A percentile compares a stretch with the other conserved stretches of the same genome.
Conservation (phyloP, 1,140 invertebrate species). For the Akabosia matsudoensis region DNA sequence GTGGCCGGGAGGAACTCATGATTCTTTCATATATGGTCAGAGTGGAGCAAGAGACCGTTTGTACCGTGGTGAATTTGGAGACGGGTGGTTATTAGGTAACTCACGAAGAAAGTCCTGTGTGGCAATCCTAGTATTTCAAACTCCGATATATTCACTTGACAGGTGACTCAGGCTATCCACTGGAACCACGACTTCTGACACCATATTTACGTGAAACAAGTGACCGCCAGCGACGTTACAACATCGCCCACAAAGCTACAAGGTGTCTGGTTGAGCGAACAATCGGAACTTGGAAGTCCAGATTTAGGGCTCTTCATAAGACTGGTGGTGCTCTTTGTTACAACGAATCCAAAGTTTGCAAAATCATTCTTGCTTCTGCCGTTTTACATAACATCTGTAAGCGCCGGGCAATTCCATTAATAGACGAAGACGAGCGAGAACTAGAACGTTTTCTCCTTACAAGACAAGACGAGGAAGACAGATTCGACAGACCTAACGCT, state of each 20-base stretch:
- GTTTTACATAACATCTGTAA: slow-evolving; percentile 10
- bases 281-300: slow-evolving; percentile 6
- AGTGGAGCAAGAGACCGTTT: slow-evolving; percentile 36
- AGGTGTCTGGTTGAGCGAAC: background rate
- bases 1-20: slow-evolving; percentile 51
- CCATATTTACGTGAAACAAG: background rate
- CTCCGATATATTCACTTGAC: background rate
- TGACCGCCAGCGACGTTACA: background rate
- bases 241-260: background rate
- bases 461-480: no score
- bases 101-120: background rate
- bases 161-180: slow-evolving; percentile 13
- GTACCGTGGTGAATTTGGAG: slow-evolving; percentile 33
- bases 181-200: background rate
- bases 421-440: slow-evolving; percentile 3
- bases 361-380: background rate
- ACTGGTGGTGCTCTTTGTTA: background rate
- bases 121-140: background rate
- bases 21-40: slow-evolving; percentile 49
- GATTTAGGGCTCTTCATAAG: background rate
- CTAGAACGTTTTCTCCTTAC: no score
- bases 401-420: background rate
- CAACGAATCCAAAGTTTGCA: background rate
- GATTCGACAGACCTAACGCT: no score
- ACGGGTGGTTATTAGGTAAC: slow-evolving; percentile 29